A percentile compares a stretch with the other conserved stretches of the same genome.
phyloP scores from a whole-genome alignment of 2,888 invertebrate genomes.

The Nesidiocoris tenuis region DNA sequence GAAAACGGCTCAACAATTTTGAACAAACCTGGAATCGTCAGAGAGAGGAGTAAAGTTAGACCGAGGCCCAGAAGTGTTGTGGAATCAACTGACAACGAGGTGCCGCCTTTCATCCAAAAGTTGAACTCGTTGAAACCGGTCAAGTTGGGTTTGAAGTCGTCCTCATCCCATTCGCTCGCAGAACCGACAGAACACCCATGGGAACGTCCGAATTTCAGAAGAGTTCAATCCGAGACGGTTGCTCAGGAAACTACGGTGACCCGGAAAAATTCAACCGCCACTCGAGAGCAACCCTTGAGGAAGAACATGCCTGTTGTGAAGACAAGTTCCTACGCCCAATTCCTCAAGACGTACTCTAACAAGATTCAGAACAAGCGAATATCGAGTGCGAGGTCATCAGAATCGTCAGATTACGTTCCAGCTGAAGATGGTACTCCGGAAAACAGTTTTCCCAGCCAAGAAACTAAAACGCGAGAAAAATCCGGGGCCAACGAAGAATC shows the following conservation, averaged over 20 bases:
- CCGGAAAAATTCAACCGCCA: not conserved
- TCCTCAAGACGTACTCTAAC: slow-evolving; percentile 14
- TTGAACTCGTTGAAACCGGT: slow-evolving; percentile 25
- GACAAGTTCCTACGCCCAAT: slow-evolving; percentile 10
- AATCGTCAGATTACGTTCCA: too few relatives aligned
- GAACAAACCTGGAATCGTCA: too few relatives aligned
- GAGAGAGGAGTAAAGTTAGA: too few relatives aligned
- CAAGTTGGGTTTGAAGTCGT: not conserved
- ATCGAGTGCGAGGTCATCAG: not conserved
- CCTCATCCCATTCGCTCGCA: not conserved
- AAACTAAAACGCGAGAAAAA: not conserved
- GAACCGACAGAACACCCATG: not conserved
- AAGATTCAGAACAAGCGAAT: not conserved
- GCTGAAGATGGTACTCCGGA: too few relatives aligned
- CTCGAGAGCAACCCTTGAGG: not conserved
- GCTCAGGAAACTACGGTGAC: not conserved
- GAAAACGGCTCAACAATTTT: not conserved
- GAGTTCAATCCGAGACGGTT: not conserved
- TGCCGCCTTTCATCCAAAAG: slow-evolving; percentile 12
- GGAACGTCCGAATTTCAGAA: not conserved
- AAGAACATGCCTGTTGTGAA: not conserved
- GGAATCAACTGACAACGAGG: not conserved
- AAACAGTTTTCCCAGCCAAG: too few relatives aligned
- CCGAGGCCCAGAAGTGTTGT: slow-evolving; percentile 11
- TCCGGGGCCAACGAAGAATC: not conserved